Evolutionary conservation across 2,888 invertebrate species (phyloP).

Genomic region (Pimpla rufipes): DNA sequence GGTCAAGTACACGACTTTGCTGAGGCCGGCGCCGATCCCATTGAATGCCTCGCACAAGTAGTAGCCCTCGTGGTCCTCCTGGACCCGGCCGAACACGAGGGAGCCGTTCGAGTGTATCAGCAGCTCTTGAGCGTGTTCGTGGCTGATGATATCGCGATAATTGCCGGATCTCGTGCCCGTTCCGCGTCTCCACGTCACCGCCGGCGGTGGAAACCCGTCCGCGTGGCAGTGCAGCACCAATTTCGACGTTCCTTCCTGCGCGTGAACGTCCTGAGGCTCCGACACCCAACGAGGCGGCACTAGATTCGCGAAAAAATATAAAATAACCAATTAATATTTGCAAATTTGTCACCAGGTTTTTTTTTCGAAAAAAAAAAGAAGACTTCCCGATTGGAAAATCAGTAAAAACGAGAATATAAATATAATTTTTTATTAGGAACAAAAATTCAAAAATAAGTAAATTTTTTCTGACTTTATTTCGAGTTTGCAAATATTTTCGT

Average conservation of each 20-base stretch:
- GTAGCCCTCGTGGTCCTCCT: conserved; percentile 95
- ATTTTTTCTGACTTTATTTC: too few relatives aligned
- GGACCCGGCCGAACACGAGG: conserved; percentile 92
- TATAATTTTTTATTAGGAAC: too few relatives aligned
- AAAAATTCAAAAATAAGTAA: too few relatives aligned
- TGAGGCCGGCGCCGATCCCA: conserved; percentile 95
- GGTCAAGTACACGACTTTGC: conserved; percentile 96
- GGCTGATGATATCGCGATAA: conserved; percentile 82
- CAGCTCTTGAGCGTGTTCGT: conserved; percentile 82
- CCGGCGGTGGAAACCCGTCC: conserved; percentile 96
- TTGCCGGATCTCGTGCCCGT: conserved; percentile 88
- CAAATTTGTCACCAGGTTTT: neutral
- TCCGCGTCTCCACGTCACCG: conserved; percentile 95
- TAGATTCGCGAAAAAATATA: conserved; percentile 80
- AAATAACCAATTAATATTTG: neutral
- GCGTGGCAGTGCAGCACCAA: conserved; percentile 94
- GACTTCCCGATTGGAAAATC: neutral
- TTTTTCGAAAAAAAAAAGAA: conserved; percentile 20
- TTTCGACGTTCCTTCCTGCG: conserved; percentile 84
- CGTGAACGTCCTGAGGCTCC: conserved; percentile 93
- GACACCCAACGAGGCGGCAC: conserved; percentile 96
- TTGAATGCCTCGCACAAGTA: conserved; percentile 98
- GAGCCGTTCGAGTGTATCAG: conserved; percentile 92
- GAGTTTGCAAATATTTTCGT: neutral
- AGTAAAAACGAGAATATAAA: neutral